These are phyloP conservation scores for Lasioglossum morio DNA, from an alignment of 2,888 invertebrate species.

Conservation along the genomic window DNA sequence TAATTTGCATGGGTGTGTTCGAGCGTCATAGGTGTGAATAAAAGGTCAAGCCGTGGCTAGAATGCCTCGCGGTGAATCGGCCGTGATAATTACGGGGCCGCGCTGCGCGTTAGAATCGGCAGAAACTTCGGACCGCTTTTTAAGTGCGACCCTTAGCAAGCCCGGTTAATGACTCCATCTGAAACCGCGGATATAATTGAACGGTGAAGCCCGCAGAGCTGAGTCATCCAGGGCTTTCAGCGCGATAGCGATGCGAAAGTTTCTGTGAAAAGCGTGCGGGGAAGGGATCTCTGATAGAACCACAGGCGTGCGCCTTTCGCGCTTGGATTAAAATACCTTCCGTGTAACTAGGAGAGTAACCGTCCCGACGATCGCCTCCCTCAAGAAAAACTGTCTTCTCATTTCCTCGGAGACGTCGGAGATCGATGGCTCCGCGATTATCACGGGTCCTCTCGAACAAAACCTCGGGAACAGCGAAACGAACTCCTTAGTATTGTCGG, in stretches of 20 bases:
- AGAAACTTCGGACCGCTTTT: slow-evolving; percentile 35
- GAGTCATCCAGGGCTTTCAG: slow-evolving; percentile 51
- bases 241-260: slow-evolving; percentile 42
- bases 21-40: slow-evolving; percentile 17
- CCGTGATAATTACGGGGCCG: slow-evolving; percentile 47
- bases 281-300: slow-evolving; percentile 29
- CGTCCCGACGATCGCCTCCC: not conserved
- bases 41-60: slow-evolving; percentile 36
- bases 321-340: slow-evolving; percentile 5
- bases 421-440: not conserved
- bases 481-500: not conserved
- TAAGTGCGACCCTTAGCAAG: slow-evolving; percentile 47
- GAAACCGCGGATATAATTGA: slow-evolving; percentile 57
- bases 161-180: slow-evolving; percentile 59
- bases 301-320: slow-evolving; percentile 1
- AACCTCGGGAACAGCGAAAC: not conserved
- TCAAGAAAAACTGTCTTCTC: not conserved
- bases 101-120: slow-evolving; percentile 27
- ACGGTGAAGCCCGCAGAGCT: slow-evolving; percentile 12
- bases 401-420: not conserved
- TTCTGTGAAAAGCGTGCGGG: slow-evolving; percentile 43
- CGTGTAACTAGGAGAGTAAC: not conserved
- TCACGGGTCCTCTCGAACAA: not conserved
- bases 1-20: slow-evolving; percentile 16
- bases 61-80: slow-evolving; percentile 37